phyloP scores from a whole-genome alignment of 2,797 vertebrate genomes.

The Momotus momota region DNA sequence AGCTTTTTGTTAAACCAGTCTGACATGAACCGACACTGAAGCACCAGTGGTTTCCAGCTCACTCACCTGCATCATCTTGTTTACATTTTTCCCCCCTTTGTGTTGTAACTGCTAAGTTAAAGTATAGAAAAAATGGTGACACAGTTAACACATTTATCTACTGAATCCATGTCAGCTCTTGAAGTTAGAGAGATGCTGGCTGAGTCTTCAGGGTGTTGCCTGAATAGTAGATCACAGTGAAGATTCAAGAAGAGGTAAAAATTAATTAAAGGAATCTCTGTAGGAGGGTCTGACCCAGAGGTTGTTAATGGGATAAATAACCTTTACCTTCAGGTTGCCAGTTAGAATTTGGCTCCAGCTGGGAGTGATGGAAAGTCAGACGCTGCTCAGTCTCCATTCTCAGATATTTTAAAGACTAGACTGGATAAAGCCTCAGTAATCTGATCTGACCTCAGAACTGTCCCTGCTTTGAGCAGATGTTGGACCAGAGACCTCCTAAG shows the following conservation, averaged over 20 bases:
- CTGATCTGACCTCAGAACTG: not conserved
- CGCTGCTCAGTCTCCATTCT: not conserved
- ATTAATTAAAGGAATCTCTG: not conserved
- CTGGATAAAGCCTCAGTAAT: not conserved
- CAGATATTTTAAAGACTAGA: not conserved
- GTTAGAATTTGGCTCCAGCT: not conserved
- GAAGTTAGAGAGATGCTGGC: not conserved
- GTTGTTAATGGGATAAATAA: not conserved
- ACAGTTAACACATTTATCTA: not conserved
- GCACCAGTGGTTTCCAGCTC: not conserved
- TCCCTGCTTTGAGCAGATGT: not conserved
- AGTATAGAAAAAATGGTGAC: not conserved
- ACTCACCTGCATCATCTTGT: not conserved
- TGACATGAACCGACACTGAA: not conserved
- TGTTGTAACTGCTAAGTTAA: not conserved
- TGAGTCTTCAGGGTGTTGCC: not conserved
- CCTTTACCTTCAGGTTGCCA: not conserved
- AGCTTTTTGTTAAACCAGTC: not conserved
- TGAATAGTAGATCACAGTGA: not conserved
- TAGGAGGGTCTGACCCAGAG: not conserved
- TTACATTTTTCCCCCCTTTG: not conserved
- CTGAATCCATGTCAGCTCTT: not conserved
- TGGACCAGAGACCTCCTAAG: not conserved
- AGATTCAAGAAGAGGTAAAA: not conserved
- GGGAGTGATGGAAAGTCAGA: slow-evolving; percentile 1